A percentile compares a stretch with the other conserved stretches of the same genome.
Conservation (phyloP, 2,888 invertebrate genomes). For the Gari tellinella region DNA sequence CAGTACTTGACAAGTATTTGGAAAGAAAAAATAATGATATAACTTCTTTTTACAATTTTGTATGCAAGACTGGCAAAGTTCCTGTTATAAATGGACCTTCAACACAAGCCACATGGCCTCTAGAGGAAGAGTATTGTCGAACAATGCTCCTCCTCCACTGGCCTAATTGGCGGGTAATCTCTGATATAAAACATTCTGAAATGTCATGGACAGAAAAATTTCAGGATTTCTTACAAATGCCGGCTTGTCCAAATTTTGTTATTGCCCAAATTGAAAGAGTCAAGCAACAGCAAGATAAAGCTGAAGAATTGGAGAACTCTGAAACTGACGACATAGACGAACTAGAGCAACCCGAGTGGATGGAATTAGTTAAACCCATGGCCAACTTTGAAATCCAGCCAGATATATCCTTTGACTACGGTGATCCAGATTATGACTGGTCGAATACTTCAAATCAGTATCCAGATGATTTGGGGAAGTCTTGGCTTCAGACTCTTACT, state of each 20-base stretch:
- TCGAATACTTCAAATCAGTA: constrained; percentile 8
- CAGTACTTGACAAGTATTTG: background rate
- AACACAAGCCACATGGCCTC: background rate
- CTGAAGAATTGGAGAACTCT: no score
- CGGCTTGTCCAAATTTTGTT: no score
- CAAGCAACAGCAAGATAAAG: background rate
- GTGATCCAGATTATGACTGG: constrained; percentile 47
- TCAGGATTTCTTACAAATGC: background rate
- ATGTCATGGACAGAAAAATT: background rate
- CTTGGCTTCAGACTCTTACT: constrained; percentile 9
- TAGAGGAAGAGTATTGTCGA: no score
- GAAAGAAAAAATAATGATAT: no score
- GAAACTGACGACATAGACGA: no score
- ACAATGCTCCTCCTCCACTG: background rate
- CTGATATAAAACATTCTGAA: background rate
- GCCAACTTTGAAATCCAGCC: constrained; percentile 8
- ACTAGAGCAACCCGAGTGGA: constrained; percentile 58
- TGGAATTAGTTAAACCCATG: constrained; percentile 41
- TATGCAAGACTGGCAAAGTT: constrained; percentile 1
- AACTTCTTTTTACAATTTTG: background rate
- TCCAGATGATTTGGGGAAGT: constrained; percentile 26
- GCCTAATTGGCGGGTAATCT: constrained; percentile 33
- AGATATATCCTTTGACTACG: constrained; percentile 49
- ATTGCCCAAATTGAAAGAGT: background rate
- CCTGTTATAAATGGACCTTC: background rate